Percentiles rank a stretch among this genome's conserved stretches.
These are phyloP conservation scores for Alviniconcha strummeri DNA, from an alignment of 2,888 invertebrate species.

Conservation along the genomic window DNA sequence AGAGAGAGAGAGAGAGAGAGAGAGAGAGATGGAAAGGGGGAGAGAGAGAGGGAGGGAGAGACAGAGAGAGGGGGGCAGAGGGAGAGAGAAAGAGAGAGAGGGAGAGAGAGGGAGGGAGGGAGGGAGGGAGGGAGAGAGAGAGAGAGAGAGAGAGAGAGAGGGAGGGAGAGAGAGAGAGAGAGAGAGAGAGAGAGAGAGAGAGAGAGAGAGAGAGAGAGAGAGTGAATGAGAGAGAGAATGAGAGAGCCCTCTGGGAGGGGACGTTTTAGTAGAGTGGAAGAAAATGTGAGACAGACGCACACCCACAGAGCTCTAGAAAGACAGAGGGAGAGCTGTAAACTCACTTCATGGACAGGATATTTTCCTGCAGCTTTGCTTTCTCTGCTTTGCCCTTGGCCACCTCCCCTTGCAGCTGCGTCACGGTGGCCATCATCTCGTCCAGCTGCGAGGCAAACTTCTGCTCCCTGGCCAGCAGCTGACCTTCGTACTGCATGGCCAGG, in stretches of 20 bases:
- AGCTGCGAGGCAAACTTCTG: constrained; percentile 46
- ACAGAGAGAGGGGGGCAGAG: no score
- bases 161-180: neutral
- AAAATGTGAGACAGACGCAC: no score
- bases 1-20: neutral
- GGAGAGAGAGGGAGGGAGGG: no score
- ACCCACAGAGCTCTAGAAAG: no score
- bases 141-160: neutral
- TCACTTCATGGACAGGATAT: constrained; percentile 39
- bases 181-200: neutral
- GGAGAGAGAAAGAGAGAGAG: no score
- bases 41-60: no score
- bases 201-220: no score
- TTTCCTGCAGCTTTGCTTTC: constrained; percentile 60
- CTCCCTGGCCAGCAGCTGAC: constrained; percentile 68
- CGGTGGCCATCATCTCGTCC: constrained; percentile 47
- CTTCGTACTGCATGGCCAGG: constrained; percentile 68
- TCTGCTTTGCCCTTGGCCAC: constrained; percentile 46
- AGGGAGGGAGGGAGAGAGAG: no score
- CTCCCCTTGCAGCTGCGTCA: constrained; percentile 72
- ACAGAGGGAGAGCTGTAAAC: neutral
- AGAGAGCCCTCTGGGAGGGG: no score
- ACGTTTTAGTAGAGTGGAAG: no score
- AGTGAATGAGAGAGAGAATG: no score
- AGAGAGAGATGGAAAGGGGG: neutral